Evolutionary conservation across 2,113 vertebrate species (phyloP).

Genomic region (Morone saxatilis): DNA sequence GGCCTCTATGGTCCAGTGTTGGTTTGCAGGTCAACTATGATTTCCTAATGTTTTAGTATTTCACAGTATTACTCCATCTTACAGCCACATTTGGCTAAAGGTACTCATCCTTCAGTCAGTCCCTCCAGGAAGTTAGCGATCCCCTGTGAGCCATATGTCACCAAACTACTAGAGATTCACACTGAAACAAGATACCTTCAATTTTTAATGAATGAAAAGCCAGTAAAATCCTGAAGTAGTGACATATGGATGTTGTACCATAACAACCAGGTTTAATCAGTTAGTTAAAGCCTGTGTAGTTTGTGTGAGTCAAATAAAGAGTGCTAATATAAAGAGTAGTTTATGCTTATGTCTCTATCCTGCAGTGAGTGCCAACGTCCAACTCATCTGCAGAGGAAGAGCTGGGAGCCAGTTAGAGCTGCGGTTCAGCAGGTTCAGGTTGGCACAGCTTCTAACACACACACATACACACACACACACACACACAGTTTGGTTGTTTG

Average conservation of each 20-base stretch:
- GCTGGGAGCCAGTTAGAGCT: constrained; percentile 10
- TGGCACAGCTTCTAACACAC: constrained; percentile 43
- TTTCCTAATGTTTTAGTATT: too few relatives aligned
- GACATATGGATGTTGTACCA: too few relatives aligned
- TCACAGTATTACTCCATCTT: neutral
- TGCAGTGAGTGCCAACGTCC: neutral
- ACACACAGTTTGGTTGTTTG: neutral
- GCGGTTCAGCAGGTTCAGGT: constrained; percentile 55
- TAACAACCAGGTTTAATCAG: too few relatives aligned
- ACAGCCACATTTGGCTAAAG: neutral
- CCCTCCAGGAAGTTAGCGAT: too few relatives aligned
- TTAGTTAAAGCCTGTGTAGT: neutral
- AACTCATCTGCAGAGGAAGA: constrained; percentile 28
- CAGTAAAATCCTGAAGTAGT: too few relatives aligned
- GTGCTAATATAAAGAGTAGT: neutral
- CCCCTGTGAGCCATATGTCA: too few relatives aligned
- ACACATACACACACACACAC: constrained; percentile 1
- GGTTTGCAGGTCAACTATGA: too few relatives aligned
- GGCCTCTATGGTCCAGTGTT: too few relatives aligned
- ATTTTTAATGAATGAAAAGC: too few relatives aligned
- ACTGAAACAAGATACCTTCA: too few relatives aligned
- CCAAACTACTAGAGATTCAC: too few relatives aligned
- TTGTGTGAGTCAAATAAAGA: neutral
- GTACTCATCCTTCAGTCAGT: neutral
- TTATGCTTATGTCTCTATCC: neutral